Conservation (phyloP, 2,113 vertebrate species). For the rabbit (Oryctolagus cuniculus) region DNA sequence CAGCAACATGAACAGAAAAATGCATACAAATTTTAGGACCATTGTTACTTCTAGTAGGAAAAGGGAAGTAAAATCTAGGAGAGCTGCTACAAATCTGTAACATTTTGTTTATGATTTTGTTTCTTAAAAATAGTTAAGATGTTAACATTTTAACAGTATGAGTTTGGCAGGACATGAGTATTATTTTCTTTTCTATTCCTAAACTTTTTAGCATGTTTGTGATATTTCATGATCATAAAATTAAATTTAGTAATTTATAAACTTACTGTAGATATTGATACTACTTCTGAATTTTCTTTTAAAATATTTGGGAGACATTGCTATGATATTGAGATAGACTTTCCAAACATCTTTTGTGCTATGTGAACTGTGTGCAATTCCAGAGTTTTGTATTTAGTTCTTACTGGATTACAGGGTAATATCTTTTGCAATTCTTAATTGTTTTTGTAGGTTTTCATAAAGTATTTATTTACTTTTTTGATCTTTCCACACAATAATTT, state of each 20-base stretch:
- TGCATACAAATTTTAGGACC: neutral
- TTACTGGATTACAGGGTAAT: neutral
- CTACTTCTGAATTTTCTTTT: neutral
- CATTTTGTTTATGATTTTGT: neutral
- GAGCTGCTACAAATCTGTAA: neutral
- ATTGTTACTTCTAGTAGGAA: neutral
- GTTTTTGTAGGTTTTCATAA: conserved; percentile 15
- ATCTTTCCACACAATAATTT: conserved; percentile 20
- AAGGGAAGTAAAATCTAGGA: neutral
- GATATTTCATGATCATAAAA: conserved; percentile 31
- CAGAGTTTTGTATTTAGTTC: conserved; percentile 36
- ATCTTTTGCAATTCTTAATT: neutral
- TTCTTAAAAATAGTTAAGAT: neutral
- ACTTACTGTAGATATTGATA: neutral
- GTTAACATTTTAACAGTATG: conserved; percentile 15
- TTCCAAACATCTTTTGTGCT: neutral
- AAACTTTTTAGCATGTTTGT: neutral
- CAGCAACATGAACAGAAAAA: neutral
- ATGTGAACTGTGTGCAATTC: neutral
- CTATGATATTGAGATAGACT: neutral
- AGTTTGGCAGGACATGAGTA: neutral
- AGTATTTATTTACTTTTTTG: neutral
- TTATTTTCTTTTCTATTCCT: conserved; percentile 16
- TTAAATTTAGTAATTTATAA: conserved; percentile 40
- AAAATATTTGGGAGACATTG: neutral